Evolutionary conservation across 1,140 invertebrate genomes (phyloP), one percentile per base, ranked within the genome.

Genomic region (Belonocnema kinseyi): DNA sequence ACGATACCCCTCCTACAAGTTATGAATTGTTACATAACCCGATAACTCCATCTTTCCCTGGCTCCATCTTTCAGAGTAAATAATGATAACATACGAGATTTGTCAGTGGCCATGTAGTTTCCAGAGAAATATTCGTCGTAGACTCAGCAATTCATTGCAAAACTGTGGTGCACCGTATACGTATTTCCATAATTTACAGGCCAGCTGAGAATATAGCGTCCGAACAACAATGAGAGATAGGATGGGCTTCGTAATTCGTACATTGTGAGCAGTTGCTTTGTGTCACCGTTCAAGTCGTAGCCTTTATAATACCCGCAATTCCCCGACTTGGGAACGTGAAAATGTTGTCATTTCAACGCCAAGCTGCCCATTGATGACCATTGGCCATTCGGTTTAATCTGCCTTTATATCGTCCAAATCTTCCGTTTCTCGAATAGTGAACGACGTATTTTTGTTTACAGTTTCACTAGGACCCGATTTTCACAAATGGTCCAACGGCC

Each of bases 171-270:
- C 17, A 54, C 1, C 56, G 21, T 26, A n/a, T n/a, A 26, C 21
- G 66, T 17, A 76, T 76, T 74, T 76, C 58, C 74, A 76, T 79
- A 74, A 79, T 79, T 76, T 66, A 79, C 72, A 56, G 74, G 26
- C 26, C 58, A 58, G 13, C 17, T 51, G 40, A 46, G 72, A 26
- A 74, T 73, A 54, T 71, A 56, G n/a, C 46, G 52, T 17, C n/a
- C 71, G 12, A 56, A 40, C 73, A 72, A 75, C 66, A 78, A 75
- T 72, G 72, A 66, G 50, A 50, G 16, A 16, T 58, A 53, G 33
- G 50, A 74, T 66, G 72, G 26, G 11, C 17, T 50, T 52, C 73
- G 71, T 72, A 78, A 78, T 78, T 72, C 74, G 16, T n/a, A 33
- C 71, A 66, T 75, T 75, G 74, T 61, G 54, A 56, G 51, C 46